Conservation (phyloP, 2,113 vertebrate species). For the Carollia perspicillata region DNA sequence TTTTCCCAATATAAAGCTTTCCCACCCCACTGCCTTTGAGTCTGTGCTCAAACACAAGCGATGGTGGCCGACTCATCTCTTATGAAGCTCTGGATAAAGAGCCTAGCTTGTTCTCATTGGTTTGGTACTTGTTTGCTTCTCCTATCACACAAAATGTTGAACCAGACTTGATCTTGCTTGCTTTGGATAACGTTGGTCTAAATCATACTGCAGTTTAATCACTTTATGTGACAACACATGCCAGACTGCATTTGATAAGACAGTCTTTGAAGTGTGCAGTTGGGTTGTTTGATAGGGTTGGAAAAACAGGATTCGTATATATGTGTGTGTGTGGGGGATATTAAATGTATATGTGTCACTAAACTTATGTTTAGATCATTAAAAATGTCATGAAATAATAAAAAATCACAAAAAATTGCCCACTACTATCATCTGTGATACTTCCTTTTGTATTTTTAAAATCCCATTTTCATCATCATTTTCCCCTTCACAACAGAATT, state of each 20-base stretch:
- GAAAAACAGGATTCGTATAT: neutral
- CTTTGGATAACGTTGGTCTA: neutral
- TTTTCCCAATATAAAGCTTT: neutral
- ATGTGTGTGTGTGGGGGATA: neutral
- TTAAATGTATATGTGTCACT: neutral
- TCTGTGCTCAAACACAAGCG: neutral
- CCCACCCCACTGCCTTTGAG: neutral
- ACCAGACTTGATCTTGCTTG: neutral
- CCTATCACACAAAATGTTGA: neutral
- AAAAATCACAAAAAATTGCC: neutral
- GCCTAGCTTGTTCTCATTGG: neutral
- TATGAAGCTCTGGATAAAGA: neutral
- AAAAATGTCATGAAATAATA: neutral
- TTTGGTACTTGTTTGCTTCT: neutral
- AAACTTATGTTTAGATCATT: neutral
- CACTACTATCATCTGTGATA: neutral
- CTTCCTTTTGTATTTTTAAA: neutral
- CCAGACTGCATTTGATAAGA: neutral
- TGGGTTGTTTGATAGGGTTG: neutral
- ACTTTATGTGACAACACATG: neutral
- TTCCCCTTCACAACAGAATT: neutral
- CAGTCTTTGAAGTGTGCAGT: neutral
- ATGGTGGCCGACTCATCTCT: neutral
- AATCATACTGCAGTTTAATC: neutral
- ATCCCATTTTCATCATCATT: neutral